Base-by-base conservation (phyloP, 2,888 invertebrate genomes). In the Arctia plantaginis region DNA sequence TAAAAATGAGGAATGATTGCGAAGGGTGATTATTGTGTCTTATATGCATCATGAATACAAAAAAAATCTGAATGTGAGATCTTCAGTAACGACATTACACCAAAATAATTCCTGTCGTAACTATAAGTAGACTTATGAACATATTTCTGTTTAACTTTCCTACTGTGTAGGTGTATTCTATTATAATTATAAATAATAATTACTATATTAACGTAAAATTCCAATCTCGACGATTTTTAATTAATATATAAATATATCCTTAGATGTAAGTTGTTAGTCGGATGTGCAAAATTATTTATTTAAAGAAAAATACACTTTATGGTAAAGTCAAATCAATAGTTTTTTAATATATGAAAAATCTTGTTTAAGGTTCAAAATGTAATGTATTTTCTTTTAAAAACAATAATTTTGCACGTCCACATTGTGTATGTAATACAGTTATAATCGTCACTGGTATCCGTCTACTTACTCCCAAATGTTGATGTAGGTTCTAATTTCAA, bases 161-260 rank as follows among this genome's bases (percentile, higher is more conserved):
- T 91, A 91, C 92, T 90, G 87, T 92, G 90, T 92, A 91, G 91
- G 92, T 86, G 74, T 82, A 84, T 82, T 83, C 79, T 87, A 84
- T 80, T 79, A 78, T 79, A 82, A 79, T 78, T 78, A 77, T 84
- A 77, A 82, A 78, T 84, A 65, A 81, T 81, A 76, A 84, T 80
- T 80, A 82, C 74, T 77, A 85, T 68, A 75, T 75, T 77, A 84
- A 78, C 67, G 77, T 85, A 71, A 81, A 82, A 84, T 85, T 85
- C 86, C 85, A 86, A 84, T 82, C 78, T 84, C 71, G 78, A 85
- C 79, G 76, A 84, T 80, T 82, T 81, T 81, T 78, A 80, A 82
- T 77, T 82, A 70, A 78, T 68, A 75, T 80, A 82, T 80, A 81
- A 81, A 81, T 75, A 82, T 83, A 82, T 83, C 80, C 77, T 77